Base-by-base conservation (phyloP, 1,140 invertebrate genomes). In the Hypothenemus hampei region DNA sequence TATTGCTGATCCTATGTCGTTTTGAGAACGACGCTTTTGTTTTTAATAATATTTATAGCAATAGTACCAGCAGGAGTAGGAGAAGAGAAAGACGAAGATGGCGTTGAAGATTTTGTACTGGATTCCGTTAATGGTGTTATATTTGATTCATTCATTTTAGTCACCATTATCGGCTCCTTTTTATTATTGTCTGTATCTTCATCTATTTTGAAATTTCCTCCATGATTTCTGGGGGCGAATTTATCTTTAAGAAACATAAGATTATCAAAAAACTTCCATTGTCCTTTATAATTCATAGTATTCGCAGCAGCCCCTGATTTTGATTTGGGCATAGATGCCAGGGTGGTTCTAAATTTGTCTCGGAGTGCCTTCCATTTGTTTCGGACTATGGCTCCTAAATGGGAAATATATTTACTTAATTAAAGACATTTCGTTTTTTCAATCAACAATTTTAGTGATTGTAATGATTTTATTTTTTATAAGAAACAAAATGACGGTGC, bases 361-460 rank as follows among this genome's bases (percentile, higher is more conserved):
- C 74, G 55, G 41, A 75, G 65, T 47, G 73, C 72, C 46, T 76
- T 75, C 72, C 73, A 76, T 65, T 76, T 76, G 0, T 71, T 55
- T 54, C 72, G 63, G 3, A 73, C 73, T 59, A 71, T 68, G 46
- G 70, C 68, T 50, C 69, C 74, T 76, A 64, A 18, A 68, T 39
- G 53, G 49, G 48, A 48, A 20, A n/a, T n/a, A n/a, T n/a, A n/a
- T n/a, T n/a, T n/a, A n/a, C n/a, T n/a, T n/a, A n/a, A 37, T 31
- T 40, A 24, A 29, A 15, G 8, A 15, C 19, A 10, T 21, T 58
- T 40, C 26, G n/a, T 29, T 16, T 37, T 37, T 8, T 37, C 15
- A 10, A 8, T 41, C 5, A 41, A 6, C 16, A 57, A n/a, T n/a
- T n/a, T n/a, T n/a, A n/a, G n/a, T n/a, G n/a, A n/a, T n/a, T n/a